Conservation (phyloP, 2,888 invertebrate genomes). For the Polydrusus cervinus region DNA sequence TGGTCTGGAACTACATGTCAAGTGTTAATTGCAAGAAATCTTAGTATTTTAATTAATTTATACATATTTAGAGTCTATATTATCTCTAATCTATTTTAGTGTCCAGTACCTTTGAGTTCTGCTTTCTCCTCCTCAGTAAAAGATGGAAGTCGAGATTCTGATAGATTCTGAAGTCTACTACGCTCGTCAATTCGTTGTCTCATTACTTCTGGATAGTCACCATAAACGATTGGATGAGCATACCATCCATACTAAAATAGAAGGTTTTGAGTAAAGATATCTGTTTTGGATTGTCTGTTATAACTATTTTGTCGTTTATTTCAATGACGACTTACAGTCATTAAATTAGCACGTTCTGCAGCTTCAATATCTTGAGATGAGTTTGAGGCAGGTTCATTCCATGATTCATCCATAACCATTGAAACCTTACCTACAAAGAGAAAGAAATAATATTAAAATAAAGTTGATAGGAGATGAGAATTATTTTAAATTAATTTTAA, state of each 20-base stretch:
- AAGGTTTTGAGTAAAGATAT: no score
- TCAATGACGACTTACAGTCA: conserved; percentile 70
- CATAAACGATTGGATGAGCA: conserved; percentile 77
- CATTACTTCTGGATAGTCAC: conserved; percentile 81
- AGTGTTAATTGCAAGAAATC: no score
- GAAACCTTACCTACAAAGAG: conserved; percentile 57
- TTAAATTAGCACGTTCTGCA: conserved; percentile 73
- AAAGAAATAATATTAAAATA: no score
- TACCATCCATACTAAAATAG: conserved; percentile 58
- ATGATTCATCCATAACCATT: conserved; percentile 76
- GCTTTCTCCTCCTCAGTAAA: conserved; percentile 77
- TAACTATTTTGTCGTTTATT: no score
- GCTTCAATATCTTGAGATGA: conserved; percentile 76
- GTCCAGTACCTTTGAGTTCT: conserved; percentile 71
- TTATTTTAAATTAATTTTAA: no score
- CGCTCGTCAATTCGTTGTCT: conserved; percentile 74
- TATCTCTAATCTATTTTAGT: no score
- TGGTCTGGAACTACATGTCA: no score
- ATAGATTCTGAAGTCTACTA: conserved; percentile 76
- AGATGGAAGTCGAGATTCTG: conserved; percentile 76
- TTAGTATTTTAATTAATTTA: no score
- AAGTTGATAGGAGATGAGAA: no score
- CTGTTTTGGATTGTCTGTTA: no score
- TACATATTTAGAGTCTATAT: no score
- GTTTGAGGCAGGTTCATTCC: conserved; percentile 77